Evolutionary conservation across 2,113 vertebrate genomes (phyloP).

Genomic region (Halcyon senegalensis): DNA sequence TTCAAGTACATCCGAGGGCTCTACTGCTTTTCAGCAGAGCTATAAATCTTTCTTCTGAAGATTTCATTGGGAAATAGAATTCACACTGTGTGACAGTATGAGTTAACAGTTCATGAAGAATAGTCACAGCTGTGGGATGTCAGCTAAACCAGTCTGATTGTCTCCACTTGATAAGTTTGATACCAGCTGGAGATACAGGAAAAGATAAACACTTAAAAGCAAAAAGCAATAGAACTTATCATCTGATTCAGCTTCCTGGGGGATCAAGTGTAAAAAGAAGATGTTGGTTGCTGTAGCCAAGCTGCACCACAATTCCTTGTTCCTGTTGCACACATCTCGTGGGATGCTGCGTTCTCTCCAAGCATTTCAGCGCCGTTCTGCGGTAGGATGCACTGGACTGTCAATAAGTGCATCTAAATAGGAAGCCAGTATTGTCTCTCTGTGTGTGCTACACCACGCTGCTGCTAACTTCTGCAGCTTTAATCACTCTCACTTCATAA

Average conservation of each 20-base stretch:
- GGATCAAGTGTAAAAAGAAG: background rate
- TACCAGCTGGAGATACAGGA: conserved; percentile 6
- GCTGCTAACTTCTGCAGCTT: background rate
- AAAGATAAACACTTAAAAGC: background rate
- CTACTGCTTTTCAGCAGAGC: background rate
- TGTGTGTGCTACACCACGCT: accelerated
- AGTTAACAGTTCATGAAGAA: background rate
- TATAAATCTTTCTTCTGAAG: background rate
- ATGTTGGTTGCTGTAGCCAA: background rate
- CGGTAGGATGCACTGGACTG: accelerated
- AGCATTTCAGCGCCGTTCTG: background rate
- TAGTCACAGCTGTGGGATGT: background rate
- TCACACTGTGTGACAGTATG: background rate
- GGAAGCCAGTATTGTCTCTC: background rate
- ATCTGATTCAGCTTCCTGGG: background rate
- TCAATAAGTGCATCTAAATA: background rate
- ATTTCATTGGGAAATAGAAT: background rate
- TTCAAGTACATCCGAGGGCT: background rate
- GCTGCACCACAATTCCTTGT: background rate
- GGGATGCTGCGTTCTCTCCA: accelerated
- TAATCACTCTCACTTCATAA: background rate
- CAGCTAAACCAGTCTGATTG: background rate
- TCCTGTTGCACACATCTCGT: accelerated
- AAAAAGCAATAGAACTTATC: background rate
- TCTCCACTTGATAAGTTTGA: background rate